Percentiles rank a stretch among this genome's conserved stretches.
These are phyloP conservation scores for Stegastes partitus DNA, from an alignment of 2,113 vertebrate genomes.

Conservation along the genomic window DNA sequence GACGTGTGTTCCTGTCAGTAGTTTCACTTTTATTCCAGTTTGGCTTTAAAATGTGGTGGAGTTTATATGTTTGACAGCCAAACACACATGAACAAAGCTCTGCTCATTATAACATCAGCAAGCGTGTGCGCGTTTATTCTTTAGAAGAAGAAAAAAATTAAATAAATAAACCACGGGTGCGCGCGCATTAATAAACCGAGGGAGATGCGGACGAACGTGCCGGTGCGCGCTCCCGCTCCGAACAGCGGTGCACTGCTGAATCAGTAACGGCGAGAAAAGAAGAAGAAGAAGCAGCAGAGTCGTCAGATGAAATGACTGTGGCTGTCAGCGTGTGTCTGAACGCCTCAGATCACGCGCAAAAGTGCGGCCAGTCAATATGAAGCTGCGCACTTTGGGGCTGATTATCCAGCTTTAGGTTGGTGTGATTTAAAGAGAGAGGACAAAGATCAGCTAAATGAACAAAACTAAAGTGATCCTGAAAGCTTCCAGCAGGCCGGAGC, in stretches of 20 bases:
- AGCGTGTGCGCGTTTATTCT: too few species aligned
- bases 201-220: neutral
- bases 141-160: too few species aligned
- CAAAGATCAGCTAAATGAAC: too few species aligned
- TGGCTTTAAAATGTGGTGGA: too few species aligned
- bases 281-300: constrained; percentile 15
- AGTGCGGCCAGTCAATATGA: constrained; percentile 13
- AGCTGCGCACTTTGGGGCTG: constrained; percentile 22
- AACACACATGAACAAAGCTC: too few species aligned
- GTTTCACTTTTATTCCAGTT: too few species aligned
- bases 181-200: too few species aligned
- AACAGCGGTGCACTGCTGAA: constrained; percentile 51
- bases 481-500: neutral
- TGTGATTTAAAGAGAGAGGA: too few species aligned
- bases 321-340: constrained; percentile 56
- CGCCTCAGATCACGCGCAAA: constrained; percentile 43
- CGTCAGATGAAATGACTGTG: constrained; percentile 59
- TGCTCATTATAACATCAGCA: too few species aligned
- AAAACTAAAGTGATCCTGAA: neutral
- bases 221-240: neutral
- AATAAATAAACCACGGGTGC: too few species aligned
- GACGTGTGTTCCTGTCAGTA: too few species aligned
- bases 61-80: too few species aligned
- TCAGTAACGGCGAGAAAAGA: constrained; percentile 29
- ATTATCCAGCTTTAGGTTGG: constrained; percentile 41